These are phyloP conservation scores for Phortica variegata DNA, from an alignment of 1,140 invertebrate species.

Conservation along the genomic window DNA sequence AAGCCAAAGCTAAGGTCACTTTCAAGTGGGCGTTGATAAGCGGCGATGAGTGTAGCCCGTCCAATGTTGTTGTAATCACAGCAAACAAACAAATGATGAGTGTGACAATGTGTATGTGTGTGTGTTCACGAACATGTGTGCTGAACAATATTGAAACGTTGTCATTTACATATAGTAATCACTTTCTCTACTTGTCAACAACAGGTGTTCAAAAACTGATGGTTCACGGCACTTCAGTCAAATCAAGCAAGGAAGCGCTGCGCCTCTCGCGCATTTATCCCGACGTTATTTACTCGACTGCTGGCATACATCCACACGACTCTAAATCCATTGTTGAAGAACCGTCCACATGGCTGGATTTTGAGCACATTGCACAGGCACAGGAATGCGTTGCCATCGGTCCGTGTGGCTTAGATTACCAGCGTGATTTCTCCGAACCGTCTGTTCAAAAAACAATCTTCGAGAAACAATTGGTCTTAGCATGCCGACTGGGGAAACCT, in stretches of 20 bases:
- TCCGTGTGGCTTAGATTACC: constrained; percentile 93
- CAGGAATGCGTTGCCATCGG: constrained; percentile 91
- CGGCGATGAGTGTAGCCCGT: neutral
- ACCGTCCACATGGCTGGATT: constrained; percentile 68
- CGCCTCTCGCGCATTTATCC: constrained; percentile 85
- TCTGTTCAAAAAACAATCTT: constrained; percentile 84
- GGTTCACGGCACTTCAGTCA: constrained; percentile 86
- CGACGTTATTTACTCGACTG: constrained; percentile 87
- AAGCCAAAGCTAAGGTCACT: too few species aligned
- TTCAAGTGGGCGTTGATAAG: too few species aligned
- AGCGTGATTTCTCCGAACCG: constrained; percentile 89
- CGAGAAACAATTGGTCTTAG: constrained; percentile 84
- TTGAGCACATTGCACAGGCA: constrained; percentile 72
- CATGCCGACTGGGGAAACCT: constrained; percentile 84
- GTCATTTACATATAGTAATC: constrained; percentile 1
- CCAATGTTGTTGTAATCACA: neutral
- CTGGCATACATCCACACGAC: constrained; percentile 95
- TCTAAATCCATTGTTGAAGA: constrained; percentile 89
- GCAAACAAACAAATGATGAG: neutral
- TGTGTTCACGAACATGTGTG: constrained; percentile 5
- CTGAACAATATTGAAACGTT: constrained; percentile 4
- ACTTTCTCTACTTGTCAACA: constrained; percentile 36
- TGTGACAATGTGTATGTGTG: constrained; percentile 10
- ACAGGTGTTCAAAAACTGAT: constrained; percentile 91
- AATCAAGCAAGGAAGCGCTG: constrained; percentile 86